Base-by-base conservation (phyloP, 2,888 invertebrate species). In the Noctua janthina region DNA sequence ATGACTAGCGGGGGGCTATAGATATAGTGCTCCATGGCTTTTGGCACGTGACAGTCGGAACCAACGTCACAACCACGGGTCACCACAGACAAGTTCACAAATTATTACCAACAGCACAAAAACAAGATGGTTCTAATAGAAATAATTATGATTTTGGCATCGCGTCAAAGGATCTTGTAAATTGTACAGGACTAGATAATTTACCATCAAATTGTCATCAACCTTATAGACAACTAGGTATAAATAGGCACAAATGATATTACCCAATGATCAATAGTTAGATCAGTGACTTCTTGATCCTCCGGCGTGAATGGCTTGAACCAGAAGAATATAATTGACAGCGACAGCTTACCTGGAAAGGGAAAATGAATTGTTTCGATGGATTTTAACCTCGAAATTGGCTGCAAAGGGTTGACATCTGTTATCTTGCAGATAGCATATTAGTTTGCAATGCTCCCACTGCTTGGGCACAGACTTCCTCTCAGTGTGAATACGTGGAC, bases 251-350 rank as follows among this genome's bases (percentile, higher is more conserved):
- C 5, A 51, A 29, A 51, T n/a, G 29, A 0, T 59, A 17, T 73
- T 73, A 92, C 92, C 76, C 83, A 94, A 84, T 96, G 96, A 76
- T 97, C 95, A 91, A 96, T 91, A 51, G 95, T 95, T 5, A 95
- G 84, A 75, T 97, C 97, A 0, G 97, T 96, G 1, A 97, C 95
- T 74, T 96, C 96, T 23, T 94, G 93, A 88, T 98, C 97, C 11
- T 95, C 95, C 0, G 88, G 91, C 0, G 94, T 93, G 66, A 92
- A 92, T 0, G 97, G 96, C 78, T 97, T 96, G 11, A 94, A 95
- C 96, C 97, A 97, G 0, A 96, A 91, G 7, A 92, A 59, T 0
- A 93, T 82, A 78, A 91, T 92, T 2, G 91, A 66, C 13, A 93
- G 51, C 0, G 94, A 91, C 17, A 93, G 81, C 84, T 91, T 85